Percentiles rank a stretch among this genome's conserved stretches.
Evolutionary conservation across 2,113 vertebrate genomes (phyloP).

Genomic region (Silurus meridionalis): DNA sequence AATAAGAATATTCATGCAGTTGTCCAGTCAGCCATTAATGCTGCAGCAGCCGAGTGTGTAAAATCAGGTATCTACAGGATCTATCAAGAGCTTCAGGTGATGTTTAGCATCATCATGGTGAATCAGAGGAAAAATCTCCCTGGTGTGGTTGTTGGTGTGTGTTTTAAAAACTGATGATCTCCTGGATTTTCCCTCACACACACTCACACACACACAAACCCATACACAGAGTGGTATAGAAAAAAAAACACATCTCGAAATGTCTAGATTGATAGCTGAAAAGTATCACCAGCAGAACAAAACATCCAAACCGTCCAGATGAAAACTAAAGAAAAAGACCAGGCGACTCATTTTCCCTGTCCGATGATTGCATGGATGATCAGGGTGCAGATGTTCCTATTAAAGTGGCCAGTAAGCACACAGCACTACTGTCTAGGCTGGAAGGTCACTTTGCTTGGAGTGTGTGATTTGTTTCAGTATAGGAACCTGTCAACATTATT

Average conservation of each 20-base stretch:
- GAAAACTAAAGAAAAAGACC: background rate
- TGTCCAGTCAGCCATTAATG: background rate
- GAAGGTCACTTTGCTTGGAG: background rate
- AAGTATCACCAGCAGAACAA: background rate
- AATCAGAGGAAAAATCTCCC: background rate
- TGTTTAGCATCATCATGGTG: background rate
- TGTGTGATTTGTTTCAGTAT: no score
- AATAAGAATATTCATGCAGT: background rate
- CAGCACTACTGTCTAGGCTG: background rate
- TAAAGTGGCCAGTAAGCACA: no score
- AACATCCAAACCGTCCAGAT: background rate
- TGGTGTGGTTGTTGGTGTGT: background rate
- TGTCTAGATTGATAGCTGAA: background rate
- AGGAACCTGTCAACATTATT: no score
- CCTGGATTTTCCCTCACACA: background rate
- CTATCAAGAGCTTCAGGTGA: background rate
- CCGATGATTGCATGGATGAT: background rate
- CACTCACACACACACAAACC: no score
- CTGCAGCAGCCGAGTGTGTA: background rate
- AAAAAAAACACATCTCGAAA: background rate
- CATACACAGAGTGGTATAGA: background rate
- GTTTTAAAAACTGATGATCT: background rate
- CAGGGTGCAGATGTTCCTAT: no score
- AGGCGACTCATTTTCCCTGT: background rate
- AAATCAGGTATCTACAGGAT: background rate